Base-by-base conservation (phyloP, 2,888 invertebrate genomes). In the Cancer borealis region DNA sequence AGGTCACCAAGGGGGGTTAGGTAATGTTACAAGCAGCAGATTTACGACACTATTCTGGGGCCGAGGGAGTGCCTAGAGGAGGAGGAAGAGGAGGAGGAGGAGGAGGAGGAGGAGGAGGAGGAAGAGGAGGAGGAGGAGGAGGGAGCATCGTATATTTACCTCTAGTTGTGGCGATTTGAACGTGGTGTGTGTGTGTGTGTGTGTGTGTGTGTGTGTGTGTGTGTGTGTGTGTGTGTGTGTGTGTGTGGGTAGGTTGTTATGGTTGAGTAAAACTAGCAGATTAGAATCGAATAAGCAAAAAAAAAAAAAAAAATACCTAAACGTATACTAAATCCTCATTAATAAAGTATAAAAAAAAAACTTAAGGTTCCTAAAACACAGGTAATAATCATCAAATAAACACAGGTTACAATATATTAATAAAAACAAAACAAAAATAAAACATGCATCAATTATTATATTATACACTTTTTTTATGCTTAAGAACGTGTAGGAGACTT, bases 1-100 rank as follows among this genome's bases (percentile, higher is more conserved):
- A 73, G 73, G 73, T 73, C 73, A 73, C 73, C 73, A n/a, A 73
- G 73, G 26, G 73, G 73, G 73, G 73, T 21, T 6, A n/a, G 73
- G 73, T 21, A 17, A 73, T 26, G n/a, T n/a, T 73, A 73, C 73
- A 73, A 73, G 73, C n/a, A 73, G 6, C 6, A 17, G 4, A 73
- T 73, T 73, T 73, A 73, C 21, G 73, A 73, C 73, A n/a, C 73
- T n/a, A 73, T 73, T 73, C 8, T n/a, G 73, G 73, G n/a, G 8
- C 73, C n/a, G 73, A 73, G n/a, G n/a, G 54, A 54, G 14, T 54
- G 17, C 14, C 54, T 54, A 8, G 79, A 30, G 79, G 21, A 21
- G 30, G 79, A 30, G 12, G 79, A 30, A 12, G 30, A 79, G 30
- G 30, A 30, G 79, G 79, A n/a, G 30, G 30, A 30, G 73, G 26